phyloP scores from a whole-genome alignment of 2,888 invertebrate species.

The Sylvicola cinctus region DNA sequence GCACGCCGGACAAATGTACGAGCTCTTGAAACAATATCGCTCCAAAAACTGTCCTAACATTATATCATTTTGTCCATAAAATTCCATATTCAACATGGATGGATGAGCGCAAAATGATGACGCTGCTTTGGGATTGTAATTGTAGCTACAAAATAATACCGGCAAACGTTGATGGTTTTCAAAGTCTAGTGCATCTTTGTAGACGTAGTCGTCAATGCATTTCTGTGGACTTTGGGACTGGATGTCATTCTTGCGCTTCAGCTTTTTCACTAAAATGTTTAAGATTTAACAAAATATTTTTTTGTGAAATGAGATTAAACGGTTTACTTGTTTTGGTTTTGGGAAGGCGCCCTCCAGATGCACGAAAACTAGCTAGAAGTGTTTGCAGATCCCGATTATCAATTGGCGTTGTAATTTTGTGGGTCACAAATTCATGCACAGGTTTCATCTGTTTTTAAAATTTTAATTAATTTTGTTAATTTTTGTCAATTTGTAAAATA shows the following conservation, averaged over 20 bases:
- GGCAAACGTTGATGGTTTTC: constrained; percentile 68
- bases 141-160: constrained; percentile 56
- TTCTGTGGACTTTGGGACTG: too few relatives aligned
- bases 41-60: constrained; percentile 86
- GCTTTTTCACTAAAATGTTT: constrained; percentile 13
- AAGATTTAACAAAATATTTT: too few relatives aligned
- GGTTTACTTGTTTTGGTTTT: constrained; percentile 18
- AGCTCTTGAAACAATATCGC: constrained; percentile 71
- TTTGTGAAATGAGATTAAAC: too few relatives aligned
- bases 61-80: constrained; percentile 89
- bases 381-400: constrained; percentile 46
- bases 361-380: constrained; percentile 65
- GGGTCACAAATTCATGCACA: constrained; percentile 50
- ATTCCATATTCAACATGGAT: constrained; percentile 49
- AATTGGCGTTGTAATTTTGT: constrained; percentile 42
- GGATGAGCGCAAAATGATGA: constrained; percentile 25
- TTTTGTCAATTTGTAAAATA: constrained; percentile 4
- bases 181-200: constrained; percentile 53
- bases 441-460: constrained; percentile 26
- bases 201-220: constrained; percentile 13
- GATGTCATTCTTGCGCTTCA: background rate
- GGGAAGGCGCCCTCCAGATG: constrained; percentile 51
- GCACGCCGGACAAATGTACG: constrained; percentile 65
- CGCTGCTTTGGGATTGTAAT: constrained; percentile 19
- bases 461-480: constrained; percentile 1